A percentile compares a stretch with the other conserved stretches of the same genome.
These are phyloP conservation scores for Agrilus biguttatus DNA, from an alignment of 2,888 invertebrate species.

Conservation along the genomic window DNA sequence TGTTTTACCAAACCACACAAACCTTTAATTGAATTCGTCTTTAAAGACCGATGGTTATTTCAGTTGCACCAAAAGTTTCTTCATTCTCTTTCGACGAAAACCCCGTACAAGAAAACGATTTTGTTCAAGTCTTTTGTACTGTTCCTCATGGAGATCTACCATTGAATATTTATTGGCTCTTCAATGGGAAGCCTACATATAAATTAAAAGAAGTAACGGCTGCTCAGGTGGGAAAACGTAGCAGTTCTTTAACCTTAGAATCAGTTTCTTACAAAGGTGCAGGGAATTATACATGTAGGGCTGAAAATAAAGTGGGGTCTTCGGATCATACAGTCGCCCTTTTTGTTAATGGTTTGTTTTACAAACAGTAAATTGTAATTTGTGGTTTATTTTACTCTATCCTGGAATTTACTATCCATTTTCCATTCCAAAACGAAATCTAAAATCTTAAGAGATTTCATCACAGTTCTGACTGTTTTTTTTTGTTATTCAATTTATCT, in stretches of 20 bases:
- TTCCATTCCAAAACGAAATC: conserved; percentile 3
- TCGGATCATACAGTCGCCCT: conserved; percentile 28
- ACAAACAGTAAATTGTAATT: not conserved
- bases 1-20: no score
- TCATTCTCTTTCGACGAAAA: conserved; percentile 52
- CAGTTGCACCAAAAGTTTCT: conserved; percentile 51
- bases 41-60: conserved; percentile 3
- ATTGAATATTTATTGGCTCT: conserved; percentile 45
- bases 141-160: conserved; percentile 51
- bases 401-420: not conserved
- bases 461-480: conserved; percentile 16
- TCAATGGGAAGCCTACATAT: conserved; percentile 32
- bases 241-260: conserved; percentile 48
- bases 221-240: conserved; percentile 27
- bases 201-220: conserved; percentile 20
- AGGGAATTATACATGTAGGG: conserved; percentile 63
- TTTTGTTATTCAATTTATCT: conserved; percentile 10
- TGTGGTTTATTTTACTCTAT: conserved; percentile 2
- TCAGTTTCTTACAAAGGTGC: conserved; percentile 51
- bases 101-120: conserved; percentile 44
- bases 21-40: not conserved
- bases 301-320: conserved; percentile 30
- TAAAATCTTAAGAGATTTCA: conserved; percentile 15
- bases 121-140: conserved; percentile 47
- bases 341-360: conserved; percentile 51